A percentile compares a stretch with the other conserved stretches of the same genome.
phyloP scores from a whole-genome alignment of 2,113 vertebrate species.

The Oryzias curvinotus region DNA sequence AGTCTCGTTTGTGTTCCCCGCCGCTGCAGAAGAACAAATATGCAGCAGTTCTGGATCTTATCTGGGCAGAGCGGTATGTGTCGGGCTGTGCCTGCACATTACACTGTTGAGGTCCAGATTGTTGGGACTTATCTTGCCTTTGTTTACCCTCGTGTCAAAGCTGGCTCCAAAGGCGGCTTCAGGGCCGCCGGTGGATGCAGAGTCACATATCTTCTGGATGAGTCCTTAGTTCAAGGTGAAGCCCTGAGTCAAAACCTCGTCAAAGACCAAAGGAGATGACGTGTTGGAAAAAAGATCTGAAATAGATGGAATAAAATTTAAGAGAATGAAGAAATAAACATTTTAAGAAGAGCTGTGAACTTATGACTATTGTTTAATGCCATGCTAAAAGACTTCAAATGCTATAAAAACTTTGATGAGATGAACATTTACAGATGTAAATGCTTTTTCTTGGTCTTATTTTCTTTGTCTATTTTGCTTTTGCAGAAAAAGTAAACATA shows the following conservation, averaged over 20 bases:
- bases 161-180: not conserved
- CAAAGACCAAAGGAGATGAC: too few species aligned
- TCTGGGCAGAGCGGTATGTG: conserved; percentile 4
- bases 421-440: too few species aligned
- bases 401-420: too few species aligned
- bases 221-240: not conserved
- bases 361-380: too few species aligned
- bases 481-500: too few species aligned
- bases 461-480: too few species aligned
- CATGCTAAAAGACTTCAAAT: too few species aligned
- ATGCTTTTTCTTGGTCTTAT: too few species aligned
- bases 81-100: not conserved
- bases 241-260: not conserved
- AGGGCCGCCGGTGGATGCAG: not conserved
- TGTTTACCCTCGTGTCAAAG: not conserved
- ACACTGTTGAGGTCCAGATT: not conserved
- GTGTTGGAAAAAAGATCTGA: too few species aligned
- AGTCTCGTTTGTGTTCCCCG: not conserved
- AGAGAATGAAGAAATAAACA: too few species aligned
- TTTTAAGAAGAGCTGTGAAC: too few species aligned
- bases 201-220: not conserved
- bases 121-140: not conserved
- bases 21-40: not conserved
- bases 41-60: conserved; percentile 1
- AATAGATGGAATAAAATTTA: too few species aligned